Evolutionary conservation across 2,888 invertebrate genomes (phyloP), one percentile per base, ranked within the genome.

Genomic region (Rhingia rostrata): DNA sequence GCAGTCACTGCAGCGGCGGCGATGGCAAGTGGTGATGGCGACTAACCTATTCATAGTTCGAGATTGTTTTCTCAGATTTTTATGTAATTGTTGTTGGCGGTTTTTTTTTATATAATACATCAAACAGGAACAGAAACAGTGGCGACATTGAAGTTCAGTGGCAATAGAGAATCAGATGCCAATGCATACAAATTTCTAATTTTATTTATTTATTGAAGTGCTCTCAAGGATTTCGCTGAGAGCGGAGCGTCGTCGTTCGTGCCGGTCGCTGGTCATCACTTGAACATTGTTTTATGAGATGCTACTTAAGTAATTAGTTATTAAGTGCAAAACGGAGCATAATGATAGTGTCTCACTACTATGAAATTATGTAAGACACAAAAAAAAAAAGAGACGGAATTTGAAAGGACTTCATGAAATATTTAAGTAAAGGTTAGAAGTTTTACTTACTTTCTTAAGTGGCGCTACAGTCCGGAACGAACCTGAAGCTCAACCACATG

Each of bases 121-220:
- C 32, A 39, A 66, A 32, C 14, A 49, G 22, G 22, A 69, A 53
- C 33, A 33, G 22, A 22, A 22, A 54, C 49, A 12, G 45, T 56
- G 30, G 35, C 30, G 69, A 6, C 70, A 70, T 60, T 70, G 58
- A 70, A 47, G 45, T 14, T 6, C 3, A 37, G 12, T 72, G 60
- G 22, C 41, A 61, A 30, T 30, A 53, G 51, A 35, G 14, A 39
- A 61, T 53, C 33, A 32, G 32, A 73, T 63, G 73, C 54, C 63
- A 56, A 43, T 58, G 49, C 14, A 56, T 47, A 53, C 14, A 41
- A 41, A 58, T 58, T n/a, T 41, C 6, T 39, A 22, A 58, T 41
- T 41, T 30, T 43, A 43, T 43, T 60, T 41, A 60, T 60, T 41
- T 41, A 32, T n/a, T 58, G 7, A 58, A 41, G n/a, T 30, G n/a